Evolutionary conservation across 2,113 vertebrate species (phyloP), one percentile per base, ranked within the genome.

Genomic region (Dendropsophus ebraccatus): DNA sequence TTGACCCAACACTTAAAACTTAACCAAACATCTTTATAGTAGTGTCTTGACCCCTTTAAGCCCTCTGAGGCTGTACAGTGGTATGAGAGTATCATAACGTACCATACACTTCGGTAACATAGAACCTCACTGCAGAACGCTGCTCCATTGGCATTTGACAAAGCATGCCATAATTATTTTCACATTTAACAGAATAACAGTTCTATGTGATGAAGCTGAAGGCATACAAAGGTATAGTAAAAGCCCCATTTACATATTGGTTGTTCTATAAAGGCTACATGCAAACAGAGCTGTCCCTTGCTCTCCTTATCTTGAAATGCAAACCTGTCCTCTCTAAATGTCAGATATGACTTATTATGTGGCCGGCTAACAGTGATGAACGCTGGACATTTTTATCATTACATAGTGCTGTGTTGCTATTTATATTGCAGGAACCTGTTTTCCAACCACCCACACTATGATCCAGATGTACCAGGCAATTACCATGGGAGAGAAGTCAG

Each of bases 381-480:
- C 25, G 4, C 45, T 28, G 47, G 25, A 76, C 72, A 52, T 52
- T 52, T 52, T 8, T 54, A n/a, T 32, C 28, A 21, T 54, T 77
- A 52, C 28, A 54, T 52, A 19, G 49, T 32, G 74, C 73, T 77
- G 28, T 77, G 25, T 30, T 76, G 16, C 49, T 77, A 77, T 54
- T 77, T 77, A 54, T 77, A 77, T 12, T 52, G 49, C 10, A 5
- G 32, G 17, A 77, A 52, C 49, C n/a, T 54, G 23, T 76, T 50
- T 76, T 77, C 13, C 6, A 77, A 49, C 74, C 74, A 17, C 74
- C 74, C 74, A 77, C 49, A 28, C 49, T 30, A 5, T 77, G 54
- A 52, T 77, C 49, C 74, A 52, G 73, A 76, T 76, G n/a, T 76
- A 54, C 49, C 74, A 52, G 28, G 49, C 28, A 77, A 54, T 54